A percentile compares a stretch with the other conserved stretches of the same genome.
Conservation (phyloP, 2,113 vertebrate genomes). For the Hipposideros armiger region DNA sequence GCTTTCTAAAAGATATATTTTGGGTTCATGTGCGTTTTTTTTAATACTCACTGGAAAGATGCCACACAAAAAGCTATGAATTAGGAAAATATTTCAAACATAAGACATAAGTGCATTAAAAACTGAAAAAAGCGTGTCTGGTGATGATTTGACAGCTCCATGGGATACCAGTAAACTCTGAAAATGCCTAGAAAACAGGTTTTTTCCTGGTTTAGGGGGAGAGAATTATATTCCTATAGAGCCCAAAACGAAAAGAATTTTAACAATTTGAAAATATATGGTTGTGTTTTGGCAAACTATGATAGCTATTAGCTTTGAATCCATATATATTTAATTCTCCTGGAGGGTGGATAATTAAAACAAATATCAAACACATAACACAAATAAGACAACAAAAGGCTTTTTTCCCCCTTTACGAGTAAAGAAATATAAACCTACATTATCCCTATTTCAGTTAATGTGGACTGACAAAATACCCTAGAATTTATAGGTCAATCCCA, state of each 20-base stretch:
- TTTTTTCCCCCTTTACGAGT: not conserved
- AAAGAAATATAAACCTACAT: constrained; percentile 10
- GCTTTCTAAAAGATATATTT: constrained; percentile 9
- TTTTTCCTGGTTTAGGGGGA: not conserved
- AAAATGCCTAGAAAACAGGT: constrained; percentile 35
- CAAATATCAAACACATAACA: constrained; percentile 54
- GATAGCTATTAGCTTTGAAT: constrained; percentile 51
- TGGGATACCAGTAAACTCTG: constrained; percentile 24
- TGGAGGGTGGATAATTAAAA: constrained; percentile 43
- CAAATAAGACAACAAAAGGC: constrained; percentile 46
- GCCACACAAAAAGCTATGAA: not conserved
- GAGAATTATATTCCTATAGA: constrained; percentile 10
- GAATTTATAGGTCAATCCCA: not conserved
- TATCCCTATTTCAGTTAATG: constrained; percentile 8
- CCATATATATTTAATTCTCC: constrained; percentile 63
- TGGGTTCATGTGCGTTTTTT: not conserved
- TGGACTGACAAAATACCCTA: not conserved
- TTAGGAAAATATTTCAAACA: constrained; percentile 48
- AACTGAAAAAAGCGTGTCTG: not conserved
- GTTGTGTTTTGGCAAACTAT: constrained; percentile 42
- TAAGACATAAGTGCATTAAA: not conserved
- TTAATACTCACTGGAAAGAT: constrained; percentile 4
- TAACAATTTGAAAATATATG: constrained; percentile 69
- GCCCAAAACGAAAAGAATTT: constrained; percentile 33
- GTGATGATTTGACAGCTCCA: not conserved